Conservation (phyloP, 2,797 vertebrate species). For the Chloroceryle inda region DNA sequence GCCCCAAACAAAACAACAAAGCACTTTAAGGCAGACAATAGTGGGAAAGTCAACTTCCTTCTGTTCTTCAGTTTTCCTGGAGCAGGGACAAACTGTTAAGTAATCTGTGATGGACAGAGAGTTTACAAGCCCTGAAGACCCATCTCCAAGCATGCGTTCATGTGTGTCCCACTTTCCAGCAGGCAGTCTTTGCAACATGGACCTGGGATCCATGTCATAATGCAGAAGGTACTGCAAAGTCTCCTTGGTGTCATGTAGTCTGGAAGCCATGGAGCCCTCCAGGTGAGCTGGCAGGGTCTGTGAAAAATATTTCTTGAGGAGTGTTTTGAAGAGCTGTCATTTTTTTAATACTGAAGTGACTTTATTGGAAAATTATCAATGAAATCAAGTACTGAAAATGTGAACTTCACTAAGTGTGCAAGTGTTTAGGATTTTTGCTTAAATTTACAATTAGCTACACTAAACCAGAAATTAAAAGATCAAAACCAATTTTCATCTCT, state of each 20-base stretch:
- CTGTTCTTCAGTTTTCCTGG: not conserved
- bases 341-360: not conserved
- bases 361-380: not conserved
- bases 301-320: not conserved
- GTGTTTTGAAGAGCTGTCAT: not conserved
- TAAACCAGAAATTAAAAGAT: not conserved
- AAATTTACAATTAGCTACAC: not conserved
- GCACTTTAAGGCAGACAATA: not conserved
- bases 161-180: fast-evolving
- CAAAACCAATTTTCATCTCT: not conserved
- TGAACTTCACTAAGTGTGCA: not conserved
- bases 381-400: not conserved
- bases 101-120: not conserved
- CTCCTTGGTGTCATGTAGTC: not conserved
- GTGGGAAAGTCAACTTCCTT: not conserved
- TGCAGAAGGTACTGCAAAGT: not conserved
- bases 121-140: not conserved
- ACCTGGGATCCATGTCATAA: not conserved
- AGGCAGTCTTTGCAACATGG: not conserved
- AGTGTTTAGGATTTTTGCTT: not conserved
- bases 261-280: not conserved
- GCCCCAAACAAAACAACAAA: not conserved
- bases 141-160: not conserved
- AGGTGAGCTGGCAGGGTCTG: not conserved
- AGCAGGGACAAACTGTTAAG: not conserved